Base-by-base conservation (phyloP, 2,888 invertebrate genomes). In the Meteorus colon region DNA sequence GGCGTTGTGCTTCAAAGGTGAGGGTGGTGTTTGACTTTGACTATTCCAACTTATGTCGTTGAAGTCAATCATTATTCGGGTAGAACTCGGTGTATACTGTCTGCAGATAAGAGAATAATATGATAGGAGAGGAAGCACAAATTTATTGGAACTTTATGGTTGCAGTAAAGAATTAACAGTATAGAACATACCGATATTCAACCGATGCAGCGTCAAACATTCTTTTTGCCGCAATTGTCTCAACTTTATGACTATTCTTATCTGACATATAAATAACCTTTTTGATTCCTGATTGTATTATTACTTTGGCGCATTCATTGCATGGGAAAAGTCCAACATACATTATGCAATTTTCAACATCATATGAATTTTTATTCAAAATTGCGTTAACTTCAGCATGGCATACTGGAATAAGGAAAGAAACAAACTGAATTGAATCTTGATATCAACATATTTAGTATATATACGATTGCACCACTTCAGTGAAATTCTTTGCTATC, bases 311-410 rank as follows among this genome's bases (percentile, higher is more conserved):
- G 91, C 99, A 99, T 89, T 98, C 98, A 87, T 98, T 98, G 89
- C 99, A 99, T 0, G 99, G 99, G 89, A 98, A 99, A 24, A 98
- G 90, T 0, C 94, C 95, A 0, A 97, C 96, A 87, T 97, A 99
- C 0, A 99, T 93, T 0, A 93, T 93, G 85, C 97, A 97, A 80
- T 94, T 93, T 82, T 93, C 93, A 0, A 98, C 91, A 90, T 95
- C 94, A 0, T 93, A 91, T 0, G 93, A 92, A 88, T 97, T 97
- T 88, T 95, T 97, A 89, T 99, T 99, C 19, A 98, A 86, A 80
- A 99, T 96, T 0, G 99, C 99, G 91, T 99, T 99, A 91, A 98
- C 93, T 91, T 99, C 99, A 2, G 99, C 99, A 90, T 99, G 99
- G 80, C 98, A 98, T 0, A 99, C 99, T 97, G 76, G 14, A 82